Conservation (phyloP, 2,113 vertebrate genomes). For the Geococcyx californianus region DNA sequence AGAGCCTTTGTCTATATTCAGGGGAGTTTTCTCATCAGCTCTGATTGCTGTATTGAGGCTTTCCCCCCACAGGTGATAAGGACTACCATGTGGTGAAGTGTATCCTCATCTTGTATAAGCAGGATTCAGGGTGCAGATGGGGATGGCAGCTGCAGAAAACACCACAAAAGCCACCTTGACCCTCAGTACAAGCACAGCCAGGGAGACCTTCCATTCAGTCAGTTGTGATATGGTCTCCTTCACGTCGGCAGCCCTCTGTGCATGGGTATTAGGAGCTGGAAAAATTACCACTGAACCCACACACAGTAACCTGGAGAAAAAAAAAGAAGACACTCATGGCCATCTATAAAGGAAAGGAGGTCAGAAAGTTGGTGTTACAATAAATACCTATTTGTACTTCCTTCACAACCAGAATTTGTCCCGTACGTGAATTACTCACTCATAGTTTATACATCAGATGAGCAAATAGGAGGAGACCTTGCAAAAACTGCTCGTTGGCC, state of each 20-base stretch:
- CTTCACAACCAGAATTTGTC: not conserved
- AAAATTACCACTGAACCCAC: not conserved
- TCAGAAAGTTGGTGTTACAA: not conserved
- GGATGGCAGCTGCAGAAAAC: not conserved
- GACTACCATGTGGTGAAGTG: not conserved
- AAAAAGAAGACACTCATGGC: not conserved
- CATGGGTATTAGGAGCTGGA: fast-evolving
- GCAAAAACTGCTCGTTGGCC: not conserved
- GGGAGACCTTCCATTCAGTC: not conserved
- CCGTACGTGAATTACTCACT: not conserved
- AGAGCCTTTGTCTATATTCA: not conserved
- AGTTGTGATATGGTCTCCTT: not conserved
- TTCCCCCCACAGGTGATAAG: fast-evolving
- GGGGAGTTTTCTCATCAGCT: not conserved
- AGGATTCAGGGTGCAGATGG: not conserved
- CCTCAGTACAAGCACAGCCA: fast-evolving
- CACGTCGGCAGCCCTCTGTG: fast-evolving
- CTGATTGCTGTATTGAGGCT: not conserved
- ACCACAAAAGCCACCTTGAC: not conserved
- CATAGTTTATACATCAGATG: not conserved
- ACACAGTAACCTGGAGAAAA: fast-evolving
- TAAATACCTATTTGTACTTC: not conserved
- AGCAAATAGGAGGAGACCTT: not conserved
- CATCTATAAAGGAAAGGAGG: not conserved
- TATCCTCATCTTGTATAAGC: not conserved